Evolutionary conservation across 1,140 invertebrate species (phyloP), one percentile per base, ranked within the genome.

Genomic region (Halesus radiatus): DNA sequence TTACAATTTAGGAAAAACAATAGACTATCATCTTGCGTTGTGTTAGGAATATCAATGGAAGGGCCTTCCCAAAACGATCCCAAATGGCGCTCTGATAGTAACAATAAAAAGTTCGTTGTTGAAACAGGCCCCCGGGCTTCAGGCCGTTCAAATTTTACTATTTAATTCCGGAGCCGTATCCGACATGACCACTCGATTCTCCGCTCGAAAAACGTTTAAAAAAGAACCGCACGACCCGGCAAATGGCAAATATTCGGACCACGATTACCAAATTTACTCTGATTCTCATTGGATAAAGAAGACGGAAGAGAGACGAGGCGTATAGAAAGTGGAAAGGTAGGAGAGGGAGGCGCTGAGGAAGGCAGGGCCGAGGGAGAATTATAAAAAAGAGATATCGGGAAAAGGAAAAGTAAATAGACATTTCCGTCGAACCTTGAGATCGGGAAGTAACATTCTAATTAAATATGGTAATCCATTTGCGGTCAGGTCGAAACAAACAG

Each of bases 181-280:
- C 26, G 23, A 64, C 60, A 64, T 64, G 60, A 64, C 60, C 62
- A 66, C 62, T 66, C 62, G 62, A 66, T 66, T 66, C 29, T 66
- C n/a, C 15, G 62, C 23, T 66, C 13, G 10, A 64, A 3, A 64
- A 66, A 66, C 62, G 62, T 32, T 37, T 18, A 29, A 66, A 66
- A 66, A 66, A 66, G 8, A 66, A 32, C 16, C 62, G 13, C 32
- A 66, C 62, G 29, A 16, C 15, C 26, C 62, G 5, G 62, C 16
- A 45, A 45, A 45, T 45, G 10, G 37, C 37, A 66, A 66, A 66
- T 66, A 66, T 66, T 66, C 62, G 62, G 29, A 66, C 62, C 62
- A 66, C 62, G 62, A 32, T 15, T 66, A n/a, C 26, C 2, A 66
- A 32, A 32, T 66, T 66, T 66, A 32, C 22, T 66, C 62, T 32